Evolutionary conservation across 1,140 invertebrate species (phyloP).

Genomic region (Caenorhabditis brenneri): DNA sequence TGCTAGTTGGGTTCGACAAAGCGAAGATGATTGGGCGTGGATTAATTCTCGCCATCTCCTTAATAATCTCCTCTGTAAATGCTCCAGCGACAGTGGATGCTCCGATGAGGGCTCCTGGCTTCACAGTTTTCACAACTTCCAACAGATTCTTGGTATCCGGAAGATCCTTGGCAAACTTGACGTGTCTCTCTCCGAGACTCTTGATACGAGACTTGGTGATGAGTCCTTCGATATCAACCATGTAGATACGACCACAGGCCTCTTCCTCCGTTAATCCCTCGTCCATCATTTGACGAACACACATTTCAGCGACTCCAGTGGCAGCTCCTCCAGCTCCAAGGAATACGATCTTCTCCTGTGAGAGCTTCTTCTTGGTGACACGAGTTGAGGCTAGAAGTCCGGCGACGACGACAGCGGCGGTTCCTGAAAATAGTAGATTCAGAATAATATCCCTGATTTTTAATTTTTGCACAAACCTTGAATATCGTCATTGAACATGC

Average conservation of each 20-base stretch:
- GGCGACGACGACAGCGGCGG: slow-evolving; percentile 88
- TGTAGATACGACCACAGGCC: slow-evolving; percentile 82
- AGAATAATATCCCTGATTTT: too few relatives aligned
- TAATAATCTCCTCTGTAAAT: slow-evolving; percentile 84
- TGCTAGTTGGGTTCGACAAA: slow-evolving; percentile 91
- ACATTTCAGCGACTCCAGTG: slow-evolving; percentile 81
- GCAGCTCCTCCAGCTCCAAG: slow-evolving; percentile 82
- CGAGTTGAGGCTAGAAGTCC: slow-evolving; percentile 83
- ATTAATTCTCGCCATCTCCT: slow-evolving; percentile 84
- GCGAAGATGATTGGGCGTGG: slow-evolving; percentile 90
- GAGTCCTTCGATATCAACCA: slow-evolving; percentile 74
- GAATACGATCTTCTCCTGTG: slow-evolving; percentile 85
- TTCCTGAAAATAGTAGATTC: slow-evolving; percentile 76
- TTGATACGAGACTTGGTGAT: slow-evolving; percentile 62
- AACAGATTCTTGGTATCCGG: slow-evolving; percentile 80
- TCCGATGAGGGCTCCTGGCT: slow-evolving; percentile 85
- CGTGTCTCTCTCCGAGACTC: slow-evolving; percentile 51
- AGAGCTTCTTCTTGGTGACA: slow-evolving; percentile 80
- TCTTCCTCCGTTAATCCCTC: slow-evolving; percentile 73
- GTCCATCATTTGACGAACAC: slow-evolving; percentile 81
- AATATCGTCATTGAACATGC: slow-evolving; percentile 96
- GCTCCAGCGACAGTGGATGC: slow-evolving; percentile 81
- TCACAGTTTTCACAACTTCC: slow-evolving; percentile 81
- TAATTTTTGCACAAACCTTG: slow-evolving; percentile 73
- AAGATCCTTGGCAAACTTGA: slow-evolving; percentile 74